Evolutionary conservation across 1,140 invertebrate genomes (phyloP).

Genomic region (Callitettix versicolor): DNA sequence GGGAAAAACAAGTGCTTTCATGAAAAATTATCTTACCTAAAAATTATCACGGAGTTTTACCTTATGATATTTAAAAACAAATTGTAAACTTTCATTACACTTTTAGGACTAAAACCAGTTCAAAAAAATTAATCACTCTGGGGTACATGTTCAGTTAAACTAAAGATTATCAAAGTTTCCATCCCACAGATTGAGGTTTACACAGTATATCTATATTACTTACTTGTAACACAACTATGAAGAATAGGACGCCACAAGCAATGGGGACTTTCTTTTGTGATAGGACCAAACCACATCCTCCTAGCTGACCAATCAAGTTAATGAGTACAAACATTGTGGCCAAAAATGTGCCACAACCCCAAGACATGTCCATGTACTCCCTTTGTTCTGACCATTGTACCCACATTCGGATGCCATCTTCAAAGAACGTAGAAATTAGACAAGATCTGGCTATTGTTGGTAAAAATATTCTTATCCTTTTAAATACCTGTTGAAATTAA

Average conservation of each 20-base stretch:
- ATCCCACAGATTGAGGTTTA: no score
- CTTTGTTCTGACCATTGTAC: slow-evolving; percentile 96
- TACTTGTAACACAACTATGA: slow-evolving; percentile 91
- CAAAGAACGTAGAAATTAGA: slow-evolving; percentile 97
- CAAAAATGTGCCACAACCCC: slow-evolving; percentile 91
- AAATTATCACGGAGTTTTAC: no score
- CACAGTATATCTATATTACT: slow-evolving; percentile 14
- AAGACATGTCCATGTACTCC: slow-evolving; percentile 96
- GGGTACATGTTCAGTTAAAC: no score
- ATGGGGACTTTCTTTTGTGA: slow-evolving; percentile 84
- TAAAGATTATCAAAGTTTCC: no score
- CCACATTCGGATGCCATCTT: slow-evolving; percentile 99
- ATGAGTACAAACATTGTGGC: slow-evolving; percentile 86
- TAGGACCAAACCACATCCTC: slow-evolving; percentile 92
- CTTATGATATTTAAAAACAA: no score
- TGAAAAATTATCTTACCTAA: no score
- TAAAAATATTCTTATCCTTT: slow-evolving; percentile 85
- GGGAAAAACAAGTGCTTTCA: no score
- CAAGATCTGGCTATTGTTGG: slow-evolving; percentile 92
- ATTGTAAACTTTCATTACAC: no score
- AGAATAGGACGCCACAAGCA: slow-evolving; percentile 89
- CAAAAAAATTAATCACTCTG: no score
- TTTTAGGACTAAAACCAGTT: no score
- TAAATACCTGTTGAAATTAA: slow-evolving; percentile 59
- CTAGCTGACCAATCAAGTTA: slow-evolving; percentile 91